Evolutionary conservation across 1,140 invertebrate species (phyloP), one percentile per base, ranked within the genome.

Genomic region (Pararge aegeria): DNA sequence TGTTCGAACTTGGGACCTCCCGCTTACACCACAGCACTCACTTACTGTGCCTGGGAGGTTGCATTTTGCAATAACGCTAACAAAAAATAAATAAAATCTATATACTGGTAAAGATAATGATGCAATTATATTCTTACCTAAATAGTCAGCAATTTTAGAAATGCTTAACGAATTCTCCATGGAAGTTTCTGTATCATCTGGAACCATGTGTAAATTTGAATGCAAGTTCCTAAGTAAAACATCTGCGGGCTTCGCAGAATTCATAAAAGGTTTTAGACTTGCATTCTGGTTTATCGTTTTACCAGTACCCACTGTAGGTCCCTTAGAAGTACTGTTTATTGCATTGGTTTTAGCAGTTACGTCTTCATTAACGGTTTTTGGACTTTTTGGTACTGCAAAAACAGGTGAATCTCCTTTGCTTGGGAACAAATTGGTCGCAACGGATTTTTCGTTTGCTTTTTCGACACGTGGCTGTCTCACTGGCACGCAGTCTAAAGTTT

Each of bases 71-170:
- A n/a, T n/a, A n/a, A n/a, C n/a, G n/a, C n/a, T n/a, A n/a, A n/a
- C n/a, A n/a, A n/a, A n/a, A n/a, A n/a, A n/a, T n/a, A n/a, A n/a
- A n/a, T n/a, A n/a, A n/a, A n/a, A n/a, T n/a, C n/a, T n/a, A n/a
- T n/a, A n/a, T n/a, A n/a, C n/a, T n/a, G n/a, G n/a, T n/a, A n/a
- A n/a, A n/a, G n/a, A n/a, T n/a, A n/a, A n/a, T n/a, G n/a, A n/a
- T n/a, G n/a, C n/a, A 40, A 16, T 5, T 2, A 40, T n/a, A 7
- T 16, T 15, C 72, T 73, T 66, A 88, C 85, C 78, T 42, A 88
- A 70, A 69, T 78, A 85, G 55, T 88, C 83, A 21, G 83, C 82
- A 70, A 88, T 88, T 57, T 82, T 87, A 0, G 85, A 88, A 55
- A 88, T 73, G 57, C 82, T 88, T 7, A 88, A 60, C 3, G 85